phyloP scores from a whole-genome alignment of 1,140 invertebrate species.

The Bombus breviceps region DNA sequence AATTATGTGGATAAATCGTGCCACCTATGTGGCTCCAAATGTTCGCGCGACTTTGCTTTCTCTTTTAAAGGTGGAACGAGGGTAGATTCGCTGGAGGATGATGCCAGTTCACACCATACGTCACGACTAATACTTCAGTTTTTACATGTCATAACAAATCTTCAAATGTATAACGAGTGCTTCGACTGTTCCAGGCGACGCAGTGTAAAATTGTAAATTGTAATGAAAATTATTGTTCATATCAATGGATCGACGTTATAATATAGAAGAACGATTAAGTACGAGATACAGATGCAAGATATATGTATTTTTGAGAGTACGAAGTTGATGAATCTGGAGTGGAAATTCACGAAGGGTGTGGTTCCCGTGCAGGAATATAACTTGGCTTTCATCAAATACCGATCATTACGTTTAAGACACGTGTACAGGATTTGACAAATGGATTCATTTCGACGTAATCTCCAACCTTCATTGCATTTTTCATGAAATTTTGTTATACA shows the following conservation, averaged over 20 bases:
- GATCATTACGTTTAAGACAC: neutral
- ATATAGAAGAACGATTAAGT: neutral
- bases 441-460: too few relatives aligned
- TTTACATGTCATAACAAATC: neutral
- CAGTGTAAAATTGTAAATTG: too few relatives aligned
- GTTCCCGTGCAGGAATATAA: neutral
- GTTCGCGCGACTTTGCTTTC: neutral
- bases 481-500: neutral
- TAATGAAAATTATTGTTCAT: neutral
- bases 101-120: neutral
- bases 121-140: neutral
- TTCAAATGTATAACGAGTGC: neutral
- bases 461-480: rapidly evolving
- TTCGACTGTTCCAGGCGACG: constrained; percentile 25
- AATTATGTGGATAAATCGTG: constrained; percentile 2
- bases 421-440: neutral
- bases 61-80: neutral
- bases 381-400: neutral
- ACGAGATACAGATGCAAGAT: neutral
- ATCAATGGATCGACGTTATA: neutral
- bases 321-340: neutral
- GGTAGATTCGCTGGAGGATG: neutral
- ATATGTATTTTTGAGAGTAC: neutral
- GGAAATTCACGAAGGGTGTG: neutral
- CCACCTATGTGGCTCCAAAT: too few relatives aligned